A percentile compares a stretch with the other conserved stretches of the same genome.
phyloP scores from a whole-genome alignment of 2,888 invertebrate genomes.

The Panzeria rudis region DNA sequence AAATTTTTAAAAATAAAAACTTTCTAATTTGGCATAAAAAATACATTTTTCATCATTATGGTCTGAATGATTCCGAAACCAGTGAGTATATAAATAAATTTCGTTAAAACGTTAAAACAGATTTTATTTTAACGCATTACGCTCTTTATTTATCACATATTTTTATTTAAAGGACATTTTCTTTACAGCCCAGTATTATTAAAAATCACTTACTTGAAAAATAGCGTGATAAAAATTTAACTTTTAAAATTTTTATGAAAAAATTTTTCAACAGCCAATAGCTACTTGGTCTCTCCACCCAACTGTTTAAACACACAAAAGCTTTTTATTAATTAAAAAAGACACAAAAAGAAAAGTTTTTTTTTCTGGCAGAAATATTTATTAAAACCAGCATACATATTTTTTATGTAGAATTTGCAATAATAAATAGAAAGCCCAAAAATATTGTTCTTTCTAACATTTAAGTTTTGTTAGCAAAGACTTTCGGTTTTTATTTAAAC shows the following conservation, averaged over 20 bases:
- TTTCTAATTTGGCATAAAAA: no score
- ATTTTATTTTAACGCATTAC: no score
- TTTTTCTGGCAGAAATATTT: neutral
- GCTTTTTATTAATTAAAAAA: neutral
- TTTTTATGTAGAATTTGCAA: neutral
- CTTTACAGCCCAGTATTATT: neutral
- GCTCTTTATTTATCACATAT: no score
- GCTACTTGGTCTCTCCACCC: neutral
- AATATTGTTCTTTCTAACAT: neutral
- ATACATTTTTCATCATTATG: no score
- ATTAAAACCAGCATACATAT: neutral
- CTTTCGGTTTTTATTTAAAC: conserved; percentile 34
- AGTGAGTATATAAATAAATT: no score
- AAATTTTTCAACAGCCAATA: neutral
- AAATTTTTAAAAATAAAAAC: no score
- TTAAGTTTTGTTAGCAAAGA: neutral
- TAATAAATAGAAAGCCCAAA: neutral
- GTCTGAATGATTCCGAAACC: no score
- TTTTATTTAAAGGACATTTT: no score
- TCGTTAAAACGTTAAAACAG: no score
- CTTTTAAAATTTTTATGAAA: no score
- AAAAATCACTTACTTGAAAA: neutral
- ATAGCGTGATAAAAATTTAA: neutral
- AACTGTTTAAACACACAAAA: neutral
- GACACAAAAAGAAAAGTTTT: neutral